Percentiles rank a stretch among this genome's conserved stretches.
Evolutionary conservation across 2,888 invertebrate genomes (phyloP).

Genomic region (Acheta domesticus): DNA sequence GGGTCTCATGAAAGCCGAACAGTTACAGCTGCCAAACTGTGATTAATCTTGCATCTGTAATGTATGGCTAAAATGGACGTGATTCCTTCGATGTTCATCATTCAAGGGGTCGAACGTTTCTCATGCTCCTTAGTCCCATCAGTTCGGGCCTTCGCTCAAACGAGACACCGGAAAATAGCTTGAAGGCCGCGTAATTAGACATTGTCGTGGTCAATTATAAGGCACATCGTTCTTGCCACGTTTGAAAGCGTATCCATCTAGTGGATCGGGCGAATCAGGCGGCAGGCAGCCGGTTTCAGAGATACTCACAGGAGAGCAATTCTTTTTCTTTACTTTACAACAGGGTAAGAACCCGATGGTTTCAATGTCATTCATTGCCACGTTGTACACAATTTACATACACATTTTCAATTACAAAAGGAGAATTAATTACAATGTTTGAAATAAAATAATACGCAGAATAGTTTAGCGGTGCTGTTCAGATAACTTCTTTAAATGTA

Average conservation of each 20-base stretch:
- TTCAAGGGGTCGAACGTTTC: not conserved
- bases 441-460: too few relatives aligned
- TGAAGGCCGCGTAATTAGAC: constrained; percentile 6
- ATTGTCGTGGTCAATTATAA: not conserved
- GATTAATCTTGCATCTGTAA: not conserved
- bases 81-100: not conserved
- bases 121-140: not conserved
- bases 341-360: too few relatives aligned
- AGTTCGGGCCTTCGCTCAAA: not conserved
- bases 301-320: not conserved
- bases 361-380: too few relatives aligned
- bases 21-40: not conserved
- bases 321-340: too few relatives aligned
- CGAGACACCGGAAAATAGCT: not conserved
- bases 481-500: too few relatives aligned
- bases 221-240: not conserved
- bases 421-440: too few relatives aligned
- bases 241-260: not conserved
- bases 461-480: too few relatives aligned
- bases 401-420: too few relatives aligned
- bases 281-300: not conserved
- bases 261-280: not conserved
- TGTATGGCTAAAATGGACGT: not conserved
- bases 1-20: not conserved
- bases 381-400: too few relatives aligned